Evolutionary conservation across 2,113 vertebrate species (phyloP).

Genomic region (Passer domesticus): DNA sequence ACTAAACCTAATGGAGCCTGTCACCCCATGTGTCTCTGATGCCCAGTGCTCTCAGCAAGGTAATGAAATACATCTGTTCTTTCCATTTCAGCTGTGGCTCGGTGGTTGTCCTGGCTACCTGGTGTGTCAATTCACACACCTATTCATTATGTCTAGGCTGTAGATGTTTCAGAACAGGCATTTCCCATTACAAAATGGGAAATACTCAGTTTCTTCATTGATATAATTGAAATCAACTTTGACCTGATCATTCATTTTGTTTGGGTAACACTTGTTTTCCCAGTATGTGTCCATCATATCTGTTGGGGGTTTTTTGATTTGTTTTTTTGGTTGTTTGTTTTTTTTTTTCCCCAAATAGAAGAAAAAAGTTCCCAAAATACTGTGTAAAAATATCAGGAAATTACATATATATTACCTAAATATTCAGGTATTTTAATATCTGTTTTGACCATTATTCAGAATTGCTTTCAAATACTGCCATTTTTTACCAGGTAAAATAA

Average conservation of each 20-base stretch:
- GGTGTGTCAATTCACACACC: neutral
- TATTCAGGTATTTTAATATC: neutral
- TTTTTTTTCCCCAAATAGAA: neutral
- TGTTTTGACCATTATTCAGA: neutral
- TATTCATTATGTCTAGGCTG: neutral
- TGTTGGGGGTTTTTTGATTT: neutral
- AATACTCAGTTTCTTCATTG: neutral
- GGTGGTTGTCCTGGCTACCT: neutral
- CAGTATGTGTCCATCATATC: neutral
- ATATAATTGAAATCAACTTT: neutral
- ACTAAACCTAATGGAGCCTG: neutral
- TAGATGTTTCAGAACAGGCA: neutral
- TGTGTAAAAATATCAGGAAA: neutral
- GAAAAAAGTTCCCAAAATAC: neutral
- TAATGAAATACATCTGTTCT: neutral
- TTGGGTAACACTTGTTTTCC: neutral
- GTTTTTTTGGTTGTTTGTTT: too few relatives aligned
- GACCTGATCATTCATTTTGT: neutral
- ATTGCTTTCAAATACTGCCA: neutral
- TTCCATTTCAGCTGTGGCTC: neutral
- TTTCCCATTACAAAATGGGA: neutral
- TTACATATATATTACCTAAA: neutral
- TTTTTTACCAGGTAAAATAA: fast-evolving
- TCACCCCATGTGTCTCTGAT: neutral
- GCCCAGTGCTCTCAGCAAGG: too few relatives aligned